Evolutionary conservation across 1,140 invertebrate species (phyloP), one percentile per base, ranked within the genome.

Genomic region (Drosophila guanche): DNA sequence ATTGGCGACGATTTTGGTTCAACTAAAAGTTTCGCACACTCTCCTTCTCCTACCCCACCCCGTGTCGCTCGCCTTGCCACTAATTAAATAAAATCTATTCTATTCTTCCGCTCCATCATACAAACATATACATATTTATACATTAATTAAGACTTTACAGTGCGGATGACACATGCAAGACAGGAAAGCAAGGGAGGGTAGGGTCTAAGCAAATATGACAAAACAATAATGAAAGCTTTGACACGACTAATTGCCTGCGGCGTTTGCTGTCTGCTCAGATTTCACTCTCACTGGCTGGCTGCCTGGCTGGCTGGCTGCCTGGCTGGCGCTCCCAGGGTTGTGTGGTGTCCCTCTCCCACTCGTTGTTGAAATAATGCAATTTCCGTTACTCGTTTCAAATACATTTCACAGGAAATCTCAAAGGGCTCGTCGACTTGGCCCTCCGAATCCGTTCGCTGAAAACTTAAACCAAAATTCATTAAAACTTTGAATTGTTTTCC

Each of bases 401-500:
- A 88, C 84, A 88, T 81, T 86, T 88, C 77, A 66, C 77, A 88
- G 81, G 81, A 86, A 86, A 88, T 81, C 83, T 79, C 77, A 86
- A 78, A 81, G 83, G 77, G 81, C 71, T 71, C 76, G 59, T 58
- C 70, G 52, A 46, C 68, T 68, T 48, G 16, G 27, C 27, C 57
- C 33, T 12, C 50, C 20, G 16, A 23, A 33, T 43, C 41, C 52
- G 27, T 66, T 69, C 81, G 72, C 63, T 79, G 75, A 88, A 88
- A 88, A 88, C 83, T 88, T 88, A 89, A 89, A 88, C 78, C 79
- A 88, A 88, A 88, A 88, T 88, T 88, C 83, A 88, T 88, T 88
- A 88, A 88, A 88, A 88, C 84, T 88, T 88, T 88, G 78, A 83
- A 83, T 88, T 88, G 83, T 88, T 86, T 75, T 71, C 51, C 58